Percentiles rank a stretch among this genome's conserved stretches.
phyloP scores from a whole-genome alignment of 2,113 vertebrate species.

The Eudyptes chrysolophus region DNA sequence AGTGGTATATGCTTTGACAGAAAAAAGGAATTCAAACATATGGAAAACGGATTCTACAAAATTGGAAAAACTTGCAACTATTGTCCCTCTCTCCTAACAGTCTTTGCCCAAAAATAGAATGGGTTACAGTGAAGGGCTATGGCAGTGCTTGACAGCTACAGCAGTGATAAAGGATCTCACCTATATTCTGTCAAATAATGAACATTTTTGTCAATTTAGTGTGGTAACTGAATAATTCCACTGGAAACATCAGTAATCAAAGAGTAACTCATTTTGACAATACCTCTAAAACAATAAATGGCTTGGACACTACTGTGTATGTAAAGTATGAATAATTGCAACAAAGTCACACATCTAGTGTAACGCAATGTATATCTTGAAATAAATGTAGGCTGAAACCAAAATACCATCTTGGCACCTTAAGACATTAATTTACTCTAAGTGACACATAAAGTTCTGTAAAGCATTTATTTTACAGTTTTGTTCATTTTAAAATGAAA shows the following conservation, averaged over 20 bases:
- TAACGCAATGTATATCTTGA: not conserved
- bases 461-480: not conserved
- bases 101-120: not conserved
- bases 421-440: not conserved
- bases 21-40: not conserved
- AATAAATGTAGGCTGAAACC: not conserved
- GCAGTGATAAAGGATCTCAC: not conserved
- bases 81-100: not conserved
- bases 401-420: not conserved
- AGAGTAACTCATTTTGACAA: conserved; percentile 10
- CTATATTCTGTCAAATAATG: conserved; percentile 12
- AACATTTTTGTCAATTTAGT: not conserved
- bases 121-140: not conserved
- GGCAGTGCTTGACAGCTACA: not conserved
- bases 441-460: not conserved
- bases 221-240: not conserved
- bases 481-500: not conserved
- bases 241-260: conserved; percentile 4
- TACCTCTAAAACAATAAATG: not conserved
- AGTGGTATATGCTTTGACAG: not conserved
- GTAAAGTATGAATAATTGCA: not conserved
- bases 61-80: not conserved
- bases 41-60: not conserved
- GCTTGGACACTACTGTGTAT: not conserved
- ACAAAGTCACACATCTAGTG: not conserved